These are phyloP conservation scores for Blastobasis adustella DNA, from an alignment of 2,888 invertebrate genomes.

Conservation along the genomic window DNA sequence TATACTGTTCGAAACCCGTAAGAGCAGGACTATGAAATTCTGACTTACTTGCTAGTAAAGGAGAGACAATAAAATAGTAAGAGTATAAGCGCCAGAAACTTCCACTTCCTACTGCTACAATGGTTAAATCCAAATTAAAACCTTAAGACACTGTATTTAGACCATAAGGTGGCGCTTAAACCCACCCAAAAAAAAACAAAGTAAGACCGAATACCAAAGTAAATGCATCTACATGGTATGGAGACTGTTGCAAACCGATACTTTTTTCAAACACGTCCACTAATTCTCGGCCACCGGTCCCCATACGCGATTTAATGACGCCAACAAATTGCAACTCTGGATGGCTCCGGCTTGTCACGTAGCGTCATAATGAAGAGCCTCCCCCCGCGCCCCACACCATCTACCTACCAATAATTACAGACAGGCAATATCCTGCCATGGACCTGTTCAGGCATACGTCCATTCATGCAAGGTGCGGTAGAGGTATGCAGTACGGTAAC, in stretches of 20 bases:
- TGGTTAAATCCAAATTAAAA: too few relatives aligned
- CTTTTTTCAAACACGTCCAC: background rate
- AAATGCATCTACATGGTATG: background rate
- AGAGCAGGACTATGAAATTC: too few relatives aligned
- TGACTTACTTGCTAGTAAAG: too few relatives aligned
- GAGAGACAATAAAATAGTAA: too few relatives aligned
- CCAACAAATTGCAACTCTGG: conserved; percentile 46
- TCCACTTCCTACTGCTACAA: too few relatives aligned
- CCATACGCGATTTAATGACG: conserved; percentile 33
- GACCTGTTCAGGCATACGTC: conserved; percentile 28
- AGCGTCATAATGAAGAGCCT: conserved; percentile 49
- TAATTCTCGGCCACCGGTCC: background rate
- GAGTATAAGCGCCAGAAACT: too few relatives aligned
- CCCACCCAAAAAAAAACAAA: too few relatives aligned
- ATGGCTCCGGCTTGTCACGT: conserved; percentile 51
- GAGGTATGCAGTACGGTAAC: background rate
- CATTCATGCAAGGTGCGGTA: conserved; percentile 1
- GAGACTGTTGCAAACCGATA: background rate
- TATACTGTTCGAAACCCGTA: too few relatives aligned
- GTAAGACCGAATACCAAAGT: too few relatives aligned
- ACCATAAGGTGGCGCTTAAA: too few relatives aligned
- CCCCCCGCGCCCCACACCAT: too few relatives aligned
- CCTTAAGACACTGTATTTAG: too few relatives aligned
- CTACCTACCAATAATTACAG: conserved; percentile 54
- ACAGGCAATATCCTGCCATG: conserved; percentile 41